phyloP scores from a whole-genome alignment of 2,113 vertebrate genomes.

The Eulemur macaco region DNA sequence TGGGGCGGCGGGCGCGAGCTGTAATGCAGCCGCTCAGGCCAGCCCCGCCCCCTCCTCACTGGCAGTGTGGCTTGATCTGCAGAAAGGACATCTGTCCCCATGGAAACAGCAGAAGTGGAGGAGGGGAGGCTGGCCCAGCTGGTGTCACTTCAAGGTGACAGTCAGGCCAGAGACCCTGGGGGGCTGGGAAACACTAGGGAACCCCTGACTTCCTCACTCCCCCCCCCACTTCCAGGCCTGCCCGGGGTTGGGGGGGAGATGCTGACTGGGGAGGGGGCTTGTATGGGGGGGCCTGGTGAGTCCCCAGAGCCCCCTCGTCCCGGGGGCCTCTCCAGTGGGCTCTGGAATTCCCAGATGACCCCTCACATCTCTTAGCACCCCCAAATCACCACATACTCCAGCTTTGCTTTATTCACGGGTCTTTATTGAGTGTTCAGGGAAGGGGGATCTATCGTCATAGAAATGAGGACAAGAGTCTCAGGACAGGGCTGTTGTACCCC shows the following conservation, averaged over 20 bases:
- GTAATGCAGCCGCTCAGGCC: neutral
- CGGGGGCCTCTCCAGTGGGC: neutral
- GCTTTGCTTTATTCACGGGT: neutral
- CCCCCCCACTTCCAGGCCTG: no score
- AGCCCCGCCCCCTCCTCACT: neutral
- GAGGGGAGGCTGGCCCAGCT: neutral
- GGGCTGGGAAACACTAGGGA: neutral
- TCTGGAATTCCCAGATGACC: neutral
- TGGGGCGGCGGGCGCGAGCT: no score
- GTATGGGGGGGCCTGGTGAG: neutral
- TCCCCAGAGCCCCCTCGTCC: neutral
- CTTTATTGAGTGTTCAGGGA: neutral
- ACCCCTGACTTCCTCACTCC: neutral
- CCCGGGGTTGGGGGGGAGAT: no score
- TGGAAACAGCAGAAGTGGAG: slow-evolving; percentile 69
- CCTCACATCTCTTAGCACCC: neutral
- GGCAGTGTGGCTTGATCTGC: neutral
- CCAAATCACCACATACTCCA: neutral
- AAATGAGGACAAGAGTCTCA: neutral
- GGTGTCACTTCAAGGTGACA: slow-evolving; percentile 71
- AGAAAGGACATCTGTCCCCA: slow-evolving; percentile 71
- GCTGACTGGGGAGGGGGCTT: neutral
- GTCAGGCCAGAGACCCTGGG: neutral
- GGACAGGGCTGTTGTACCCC: neutral
- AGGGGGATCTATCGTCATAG: fast-evolving